phyloP scores from a whole-genome alignment of 2,888 invertebrate genomes.

The Cosmia trapezina region DNA sequence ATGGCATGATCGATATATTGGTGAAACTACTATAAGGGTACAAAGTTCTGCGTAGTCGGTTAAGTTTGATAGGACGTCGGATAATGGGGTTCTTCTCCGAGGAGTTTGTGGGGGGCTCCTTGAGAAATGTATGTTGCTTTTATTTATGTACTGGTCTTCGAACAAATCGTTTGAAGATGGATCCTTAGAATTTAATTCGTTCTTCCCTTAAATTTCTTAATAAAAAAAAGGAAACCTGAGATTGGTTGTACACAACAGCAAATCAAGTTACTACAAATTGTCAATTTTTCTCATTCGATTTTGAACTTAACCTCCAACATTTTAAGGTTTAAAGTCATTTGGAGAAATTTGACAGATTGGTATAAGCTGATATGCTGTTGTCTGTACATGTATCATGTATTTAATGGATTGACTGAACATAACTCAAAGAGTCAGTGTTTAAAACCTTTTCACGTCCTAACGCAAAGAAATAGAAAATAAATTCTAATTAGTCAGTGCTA shows the following conservation, averaged over 20 bases:
- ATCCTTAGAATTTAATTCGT: neutral
- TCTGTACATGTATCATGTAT: neutral
- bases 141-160: neutral
- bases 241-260: too few relatives aligned
- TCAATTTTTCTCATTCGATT: too few relatives aligned
- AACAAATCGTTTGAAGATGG: neutral
- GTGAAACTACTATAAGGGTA: conserved; percentile 47
- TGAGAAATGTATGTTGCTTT: neutral
- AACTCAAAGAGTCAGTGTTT: too few relatives aligned
- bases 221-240: too few relatives aligned
- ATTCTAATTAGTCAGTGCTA: conserved; percentile 22
- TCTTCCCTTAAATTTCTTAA: too few relatives aligned
- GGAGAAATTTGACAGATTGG: too few relatives aligned
- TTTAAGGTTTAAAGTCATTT: too few relatives aligned
- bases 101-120: neutral
- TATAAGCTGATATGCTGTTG: too few relatives aligned
- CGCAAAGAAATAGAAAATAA: conserved; percentile 3
- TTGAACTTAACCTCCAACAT: too few relatives aligned
- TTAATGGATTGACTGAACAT: neutral
- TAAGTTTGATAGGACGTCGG: neutral
- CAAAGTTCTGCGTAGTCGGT: conserved; percentile 3
- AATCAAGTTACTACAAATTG: too few relatives aligned
- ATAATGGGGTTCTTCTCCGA: neutral
- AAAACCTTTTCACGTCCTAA: neutral
- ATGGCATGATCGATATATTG: conserved; percentile 59